Evolutionary conservation across 2,888 invertebrate species (phyloP), one percentile per base, ranked within the genome.

Genomic region (Platerodrilus igneus): DNA sequence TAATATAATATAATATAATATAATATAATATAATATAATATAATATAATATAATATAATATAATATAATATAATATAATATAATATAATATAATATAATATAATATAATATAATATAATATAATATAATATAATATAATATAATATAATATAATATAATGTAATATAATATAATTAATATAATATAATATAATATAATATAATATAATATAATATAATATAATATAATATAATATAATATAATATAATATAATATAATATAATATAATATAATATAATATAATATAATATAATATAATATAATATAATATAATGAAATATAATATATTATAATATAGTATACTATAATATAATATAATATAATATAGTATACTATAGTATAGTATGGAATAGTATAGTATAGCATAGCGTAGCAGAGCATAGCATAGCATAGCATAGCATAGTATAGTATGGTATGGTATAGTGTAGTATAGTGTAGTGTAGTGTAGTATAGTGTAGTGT

Each of bases 381-480:
- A 22, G 23, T 21, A 18, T 29, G 15, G 30, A 14, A 18, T 29
- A 27, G 15, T 14, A n/a, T n/a, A n/a, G n/a, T n/a, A n/a, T n/a
- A 29, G 34, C 21, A 26, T 25, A 14, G 34, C 22, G 31, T 14
- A 21, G 37, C 30, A 30, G 16, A 18, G 30, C 22, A 30, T 20
- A 21, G 37, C 30, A 30, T 20, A 21, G 37, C 30, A 30, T 18
- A 19, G 36, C 27, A 36, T 17, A 27, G 36, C 27, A 36, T 15
- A 27, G 36, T 21, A 36, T 17, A 20, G 36, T 17, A 36, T 15
- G 18, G 36, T 21, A 36, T 17, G 18, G 36, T 21, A 36, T 15
- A 27, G 36, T 21, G 29, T 17, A 27, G 36, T 21, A 36, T 15
- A 27, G 36, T 21, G 29, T 17, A 27, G 36, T 21, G 29, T 15